Evolutionary conservation across 2,113 vertebrate genomes (phyloP).

Genomic region (Hippocampus mohnikei): DNA sequence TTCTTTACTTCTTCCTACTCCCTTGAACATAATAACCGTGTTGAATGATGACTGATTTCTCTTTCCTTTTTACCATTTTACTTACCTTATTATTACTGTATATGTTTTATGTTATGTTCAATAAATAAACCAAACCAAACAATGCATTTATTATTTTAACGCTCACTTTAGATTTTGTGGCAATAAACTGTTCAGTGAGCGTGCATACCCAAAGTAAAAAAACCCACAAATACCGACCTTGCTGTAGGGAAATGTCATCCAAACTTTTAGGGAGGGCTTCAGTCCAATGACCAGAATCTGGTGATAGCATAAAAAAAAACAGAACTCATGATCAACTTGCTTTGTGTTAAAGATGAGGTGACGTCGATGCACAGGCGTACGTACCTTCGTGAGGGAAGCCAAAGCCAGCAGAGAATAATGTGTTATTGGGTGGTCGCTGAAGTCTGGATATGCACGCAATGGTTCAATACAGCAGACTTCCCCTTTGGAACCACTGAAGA

Average conservation of each 20-base stretch:
- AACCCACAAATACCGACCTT: constrained; percentile 79
- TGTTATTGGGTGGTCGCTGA: constrained; percentile 91
- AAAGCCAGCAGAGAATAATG: constrained; percentile 92
- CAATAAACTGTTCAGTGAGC: background rate
- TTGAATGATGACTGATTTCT: no score
- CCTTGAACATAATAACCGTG: no score
- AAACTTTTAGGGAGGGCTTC: constrained; percentile 94
- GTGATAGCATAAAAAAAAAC: constrained; percentile 7
- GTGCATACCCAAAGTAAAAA: background rate
- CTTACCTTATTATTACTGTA: no score
- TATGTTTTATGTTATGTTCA: no score
- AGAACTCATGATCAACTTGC: background rate
- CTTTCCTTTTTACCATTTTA: no score
- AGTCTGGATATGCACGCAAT: constrained; percentile 81
- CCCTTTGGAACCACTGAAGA: constrained; percentile 97
- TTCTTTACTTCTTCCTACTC: no score
- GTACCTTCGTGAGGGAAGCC: constrained; percentile 95
- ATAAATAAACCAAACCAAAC: no score
- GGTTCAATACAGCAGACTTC: constrained; percentile 97
- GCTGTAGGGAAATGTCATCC: constrained; percentile 96
- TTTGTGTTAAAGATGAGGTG: background rate
- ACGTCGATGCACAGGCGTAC: constrained; percentile 31
- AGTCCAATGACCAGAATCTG: constrained; percentile 95
- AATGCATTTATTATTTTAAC: no score
- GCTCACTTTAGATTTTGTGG: no score